Conservation (phyloP, 53 echinoderm and acorn worm genomes). For the Luidia sarsii region DNA sequence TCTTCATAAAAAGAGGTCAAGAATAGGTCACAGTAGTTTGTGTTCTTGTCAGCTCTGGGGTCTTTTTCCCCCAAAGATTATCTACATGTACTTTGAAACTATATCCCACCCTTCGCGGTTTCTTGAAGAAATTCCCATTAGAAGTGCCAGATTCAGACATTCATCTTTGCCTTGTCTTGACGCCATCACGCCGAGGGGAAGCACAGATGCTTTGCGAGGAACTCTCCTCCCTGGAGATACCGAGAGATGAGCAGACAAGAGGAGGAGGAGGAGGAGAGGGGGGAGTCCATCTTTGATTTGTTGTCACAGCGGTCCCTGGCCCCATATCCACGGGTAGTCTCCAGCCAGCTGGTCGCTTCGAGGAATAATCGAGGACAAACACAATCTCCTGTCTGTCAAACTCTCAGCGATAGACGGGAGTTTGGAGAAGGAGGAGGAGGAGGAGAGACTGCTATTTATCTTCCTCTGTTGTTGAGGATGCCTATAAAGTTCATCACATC, state of each 20-base stretch:
- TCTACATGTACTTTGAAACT: no score
- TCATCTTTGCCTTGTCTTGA: not conserved
- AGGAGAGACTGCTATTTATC: not conserved
- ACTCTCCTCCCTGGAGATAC: constrained; percentile 6
- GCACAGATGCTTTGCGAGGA: constrained; percentile 6
- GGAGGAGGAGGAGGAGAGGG: not conserved
- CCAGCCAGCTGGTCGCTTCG: not conserved
- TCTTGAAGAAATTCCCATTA: no score
- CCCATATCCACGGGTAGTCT: constrained; percentile 12
- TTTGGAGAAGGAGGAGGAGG: no score
- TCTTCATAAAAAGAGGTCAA: no score
- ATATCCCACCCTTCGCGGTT: no score
- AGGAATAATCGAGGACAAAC: not conserved
- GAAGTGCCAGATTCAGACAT: not conserved
- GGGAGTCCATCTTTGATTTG: constrained; percentile 15
- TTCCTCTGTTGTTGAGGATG: not conserved
- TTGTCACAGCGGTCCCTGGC: constrained; percentile 3
- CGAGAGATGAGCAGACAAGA: not conserved
- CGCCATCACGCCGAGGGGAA: not conserved
- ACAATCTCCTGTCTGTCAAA: no score
- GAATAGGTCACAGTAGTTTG: no score
- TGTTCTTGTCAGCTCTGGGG: no score
- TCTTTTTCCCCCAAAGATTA: no score
- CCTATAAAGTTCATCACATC: not conserved
- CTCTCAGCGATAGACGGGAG: no score